These are phyloP conservation scores for Leuciscus idus DNA, from an alignment of 2,113 vertebrate species.

Conservation along the genomic window DNA sequence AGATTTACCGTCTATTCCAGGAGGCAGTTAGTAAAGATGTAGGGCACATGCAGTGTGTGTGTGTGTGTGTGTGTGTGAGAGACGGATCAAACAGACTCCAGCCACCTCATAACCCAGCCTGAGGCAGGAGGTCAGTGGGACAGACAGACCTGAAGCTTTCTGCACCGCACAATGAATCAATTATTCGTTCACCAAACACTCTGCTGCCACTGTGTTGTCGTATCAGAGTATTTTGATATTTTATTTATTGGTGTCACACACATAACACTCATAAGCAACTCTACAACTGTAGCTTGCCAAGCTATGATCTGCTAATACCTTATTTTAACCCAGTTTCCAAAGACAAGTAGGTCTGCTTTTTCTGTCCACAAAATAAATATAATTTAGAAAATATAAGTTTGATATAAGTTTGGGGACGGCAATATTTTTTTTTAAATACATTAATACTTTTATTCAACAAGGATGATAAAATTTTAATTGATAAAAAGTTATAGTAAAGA, in stretches of 20 bases:
- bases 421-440: background rate
- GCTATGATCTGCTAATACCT: background rate
- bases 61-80: background rate
- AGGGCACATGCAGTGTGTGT: background rate
- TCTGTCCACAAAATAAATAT: background rate
- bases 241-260: background rate
- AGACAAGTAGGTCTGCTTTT: background rate
- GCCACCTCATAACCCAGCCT: background rate
- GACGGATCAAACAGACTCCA: background rate
- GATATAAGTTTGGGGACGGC: background rate
- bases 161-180: conserved; percentile 1
- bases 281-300: background rate
- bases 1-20: conserved; percentile 5
- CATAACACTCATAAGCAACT: background rate
- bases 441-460: background rate
- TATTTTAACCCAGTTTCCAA: background rate
- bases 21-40: background rate
- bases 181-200: background rate
- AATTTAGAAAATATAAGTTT: no score
- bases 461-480: background rate
- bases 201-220: background rate
- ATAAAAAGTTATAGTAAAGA: background rate
- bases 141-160: conserved; percentile 29
- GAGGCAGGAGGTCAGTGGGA: background rate
- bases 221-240: background rate